phyloP scores from a whole-genome alignment of 2,797 vertebrate species.

The Crocidura indochinensis region DNA sequence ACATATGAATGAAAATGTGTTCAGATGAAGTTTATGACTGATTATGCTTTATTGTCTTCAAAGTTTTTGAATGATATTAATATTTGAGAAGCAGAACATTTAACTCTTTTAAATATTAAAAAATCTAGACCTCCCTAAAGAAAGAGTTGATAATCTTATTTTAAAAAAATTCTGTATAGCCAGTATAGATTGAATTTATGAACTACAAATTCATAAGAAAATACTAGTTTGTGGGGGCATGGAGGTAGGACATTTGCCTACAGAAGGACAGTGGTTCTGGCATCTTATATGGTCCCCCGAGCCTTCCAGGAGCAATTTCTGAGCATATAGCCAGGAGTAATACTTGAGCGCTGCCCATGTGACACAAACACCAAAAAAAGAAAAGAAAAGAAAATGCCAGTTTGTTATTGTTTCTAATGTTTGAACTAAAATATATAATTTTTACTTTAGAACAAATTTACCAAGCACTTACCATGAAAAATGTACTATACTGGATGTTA shows the following conservation, averaged over 20 bases:
- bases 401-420: slow-evolving; percentile 28
- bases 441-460: slow-evolving; percentile 57
- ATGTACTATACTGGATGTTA: background rate
- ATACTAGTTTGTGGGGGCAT: background rate
- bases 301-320: no score
- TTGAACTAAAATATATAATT: background rate
- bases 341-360: no score
- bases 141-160: slow-evolving; percentile 42
- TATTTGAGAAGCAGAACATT: slow-evolving; percentile 38
- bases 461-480: background rate
- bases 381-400: slow-evolving; percentile 44
- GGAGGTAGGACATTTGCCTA: no score
- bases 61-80: slow-evolving; percentile 53
- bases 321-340: no score
- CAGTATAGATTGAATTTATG: slow-evolving; percentile 40
- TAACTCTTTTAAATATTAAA: slow-evolving; percentile 62
- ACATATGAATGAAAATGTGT: slow-evolving; percentile 63
- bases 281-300: no score
- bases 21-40: slow-evolving; percentile 55
- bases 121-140: background rate
- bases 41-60: slow-evolving; percentile 65
- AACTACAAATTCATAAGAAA: slow-evolving; percentile 60
- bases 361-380: no score
- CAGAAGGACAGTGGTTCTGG: no score
- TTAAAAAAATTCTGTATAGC: slow-evolving; percentile 46